Evolutionary conservation across 2,113 vertebrate genomes (phyloP), one percentile per base, ranked within the genome.

Genomic region (Bujurquina vittata): DNA sequence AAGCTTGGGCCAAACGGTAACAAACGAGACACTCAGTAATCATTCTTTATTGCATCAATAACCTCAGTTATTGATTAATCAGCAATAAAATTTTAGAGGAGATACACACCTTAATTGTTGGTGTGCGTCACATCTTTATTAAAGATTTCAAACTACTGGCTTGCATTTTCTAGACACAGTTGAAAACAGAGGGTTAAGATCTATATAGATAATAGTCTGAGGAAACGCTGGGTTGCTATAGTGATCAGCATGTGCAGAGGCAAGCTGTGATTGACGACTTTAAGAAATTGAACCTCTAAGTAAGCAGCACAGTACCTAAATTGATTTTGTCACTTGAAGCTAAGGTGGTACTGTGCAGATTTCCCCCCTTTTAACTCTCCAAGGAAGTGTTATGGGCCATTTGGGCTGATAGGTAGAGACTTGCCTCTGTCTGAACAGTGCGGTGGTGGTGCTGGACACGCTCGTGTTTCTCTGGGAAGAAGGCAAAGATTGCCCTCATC

Each of bases 401-500:
- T 77, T 84, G 75, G 80, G 67, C 69, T 83, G 74, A 90, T 85
- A 85, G 58, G 76, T 80, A 93, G 81, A 60, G 77, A 81, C 77
- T 87, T 65, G 60, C 82, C 82, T 80, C 35, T 79, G 77, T 84
- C 84, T 83, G 18, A 87, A 81, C 15, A 4, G 75, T 52, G 67
- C 15, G 54, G 22, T 8, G 22, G 33, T 76, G 78, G 58, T 15
- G 40, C 40, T 83, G 69, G 76, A 83, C 59, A 87, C 15, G 14
- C 56, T 75, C 73, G 78, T 79, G 75, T 79, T 83, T 84, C 78
- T 89, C 84, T 83, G 79, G 83, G 80, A 85, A 75, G 76, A 73
- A 90, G 77, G 79, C 62, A 80, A 83, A 91, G 49, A 89, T 92
- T 92, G 87, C 79, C 83, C 85, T 91, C 89, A 94, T 95, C 93